Conservation (phyloP, 2,113 vertebrate species). For the Osmerus eperlanus region DNA sequence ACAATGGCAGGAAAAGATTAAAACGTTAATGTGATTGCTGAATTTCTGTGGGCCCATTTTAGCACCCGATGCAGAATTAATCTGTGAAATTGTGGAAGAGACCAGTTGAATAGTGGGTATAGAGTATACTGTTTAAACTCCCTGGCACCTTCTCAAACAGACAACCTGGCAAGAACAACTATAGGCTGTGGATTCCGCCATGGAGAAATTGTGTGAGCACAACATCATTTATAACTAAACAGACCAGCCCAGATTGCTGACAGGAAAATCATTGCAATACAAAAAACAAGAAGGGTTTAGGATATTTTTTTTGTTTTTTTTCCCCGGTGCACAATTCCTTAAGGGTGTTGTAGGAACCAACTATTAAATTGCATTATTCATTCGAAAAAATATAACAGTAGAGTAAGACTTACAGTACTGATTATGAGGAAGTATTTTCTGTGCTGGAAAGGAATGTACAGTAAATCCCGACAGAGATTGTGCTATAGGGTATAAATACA, state of each 20-base stretch:
- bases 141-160: constrained; percentile 33
- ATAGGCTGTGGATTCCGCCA: background rate
- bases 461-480: too few species aligned
- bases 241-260: constrained; percentile 43
- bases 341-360: constrained; percentile 50
- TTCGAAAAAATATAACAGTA: constrained; percentile 44
- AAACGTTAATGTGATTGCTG: constrained; percentile 9
- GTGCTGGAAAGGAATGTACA: background rate
- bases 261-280: constrained; percentile 51
- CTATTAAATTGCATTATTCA: constrained; percentile 60
- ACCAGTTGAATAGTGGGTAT: constrained; percentile 6
- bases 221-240: constrained; percentile 56
- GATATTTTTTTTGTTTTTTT: constrained; percentile 28
- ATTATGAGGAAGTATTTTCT: constrained; percentile 28
- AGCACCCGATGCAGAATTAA: constrained; percentile 6
- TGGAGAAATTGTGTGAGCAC: constrained; percentile 13
- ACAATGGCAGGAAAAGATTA: constrained; percentile 16
- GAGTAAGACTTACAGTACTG: constrained; percentile 18
- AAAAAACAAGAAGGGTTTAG: constrained; percentile 49
- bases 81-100: constrained; percentile 10
- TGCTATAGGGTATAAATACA: too few species aligned
- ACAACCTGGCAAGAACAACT: constrained; percentile 26
- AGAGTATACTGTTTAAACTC: constrained; percentile 15
- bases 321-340: constrained; percentile 36
- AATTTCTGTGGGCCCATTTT: constrained; percentile 1